These are phyloP conservation scores for Anas platyrhynchos DNA, from an alignment of 2,113 vertebrate species.

Conservation along the genomic window DNA sequence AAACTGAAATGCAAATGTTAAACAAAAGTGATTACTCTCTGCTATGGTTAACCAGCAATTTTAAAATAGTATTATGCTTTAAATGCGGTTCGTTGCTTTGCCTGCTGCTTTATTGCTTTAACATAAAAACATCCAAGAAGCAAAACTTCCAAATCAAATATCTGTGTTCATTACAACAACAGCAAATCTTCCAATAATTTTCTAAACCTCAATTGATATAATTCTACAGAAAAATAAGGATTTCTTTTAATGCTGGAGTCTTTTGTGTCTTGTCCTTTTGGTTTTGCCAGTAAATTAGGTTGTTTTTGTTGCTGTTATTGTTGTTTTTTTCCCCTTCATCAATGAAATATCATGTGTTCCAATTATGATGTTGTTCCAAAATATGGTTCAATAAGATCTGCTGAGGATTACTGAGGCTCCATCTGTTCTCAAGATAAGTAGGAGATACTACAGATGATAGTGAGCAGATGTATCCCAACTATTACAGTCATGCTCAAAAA, in stretches of 20 bases:
- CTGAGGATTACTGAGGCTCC: conserved; percentile 51
- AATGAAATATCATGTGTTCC: background rate
- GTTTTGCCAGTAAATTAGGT: background rate
- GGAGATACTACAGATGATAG: conserved; percentile 28
- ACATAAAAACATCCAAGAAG: background rate
- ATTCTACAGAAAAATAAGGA: background rate
- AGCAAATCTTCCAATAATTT: background rate
- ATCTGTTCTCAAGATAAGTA: conserved; percentile 42
- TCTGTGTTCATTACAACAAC: background rate
- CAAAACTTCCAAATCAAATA: background rate
- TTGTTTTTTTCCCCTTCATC: background rate
- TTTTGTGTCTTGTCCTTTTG: background rate
- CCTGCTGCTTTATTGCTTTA: background rate
- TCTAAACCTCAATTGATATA: background rate
- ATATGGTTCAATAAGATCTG: conserved; percentile 39
- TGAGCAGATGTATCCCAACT: conserved; percentile 7
- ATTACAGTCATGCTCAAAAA: background rate
- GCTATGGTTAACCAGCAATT: background rate
- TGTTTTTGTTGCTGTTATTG: background rate
- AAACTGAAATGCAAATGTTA: background rate
- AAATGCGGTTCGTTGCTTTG: background rate
- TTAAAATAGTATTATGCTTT: background rate
- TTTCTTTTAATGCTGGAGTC: background rate
- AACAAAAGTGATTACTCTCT: background rate
- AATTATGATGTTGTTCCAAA: conserved; percentile 53